Conservation (phyloP, 1,140 invertebrate species). For the Bombus balteatus region DNA sequence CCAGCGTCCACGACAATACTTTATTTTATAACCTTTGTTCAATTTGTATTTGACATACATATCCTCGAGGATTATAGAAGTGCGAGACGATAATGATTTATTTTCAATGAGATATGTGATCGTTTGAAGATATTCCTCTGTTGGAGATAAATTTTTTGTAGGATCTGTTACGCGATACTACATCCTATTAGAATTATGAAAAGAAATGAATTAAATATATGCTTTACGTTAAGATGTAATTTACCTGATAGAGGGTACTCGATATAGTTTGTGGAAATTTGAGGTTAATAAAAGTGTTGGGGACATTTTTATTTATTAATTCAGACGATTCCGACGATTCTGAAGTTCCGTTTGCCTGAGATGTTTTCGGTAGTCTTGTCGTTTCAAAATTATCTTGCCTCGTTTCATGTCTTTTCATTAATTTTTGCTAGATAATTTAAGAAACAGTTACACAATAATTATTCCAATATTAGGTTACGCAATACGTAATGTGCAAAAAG, state of each 20-base stretch:
- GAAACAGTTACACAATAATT: neutral
- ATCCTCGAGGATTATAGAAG: neutral
- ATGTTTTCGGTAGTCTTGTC: neutral
- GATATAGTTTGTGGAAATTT: neutral
- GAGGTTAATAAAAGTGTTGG: too few relatives aligned
- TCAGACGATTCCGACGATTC: neutral
- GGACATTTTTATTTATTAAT: neutral
- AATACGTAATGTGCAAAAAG: neutral
- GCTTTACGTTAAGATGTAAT: too few relatives aligned
- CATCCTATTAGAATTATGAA: neutral
- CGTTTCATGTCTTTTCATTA: neutral
- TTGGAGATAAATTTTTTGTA: neutral
- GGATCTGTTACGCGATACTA: too few relatives aligned
- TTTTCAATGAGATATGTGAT: constrained; percentile 5
- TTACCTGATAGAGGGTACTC: neutral
- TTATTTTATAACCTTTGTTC: neutral
- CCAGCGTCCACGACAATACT: neutral
- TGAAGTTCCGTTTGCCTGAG: constrained; percentile 5
- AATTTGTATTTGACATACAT: constrained; percentile 11
- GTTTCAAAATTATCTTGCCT: neutral
- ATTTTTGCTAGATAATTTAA: neutral
- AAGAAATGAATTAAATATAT: neutral
- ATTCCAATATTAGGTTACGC: neutral
- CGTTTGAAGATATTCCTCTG: constrained; percentile 18
- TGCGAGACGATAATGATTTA: constrained; percentile 7